Evolutionary conservation across 2,888 invertebrate species (phyloP), one percentile per base, ranked within the genome.

Genomic region (Cyclophora albipunctata): DNA sequence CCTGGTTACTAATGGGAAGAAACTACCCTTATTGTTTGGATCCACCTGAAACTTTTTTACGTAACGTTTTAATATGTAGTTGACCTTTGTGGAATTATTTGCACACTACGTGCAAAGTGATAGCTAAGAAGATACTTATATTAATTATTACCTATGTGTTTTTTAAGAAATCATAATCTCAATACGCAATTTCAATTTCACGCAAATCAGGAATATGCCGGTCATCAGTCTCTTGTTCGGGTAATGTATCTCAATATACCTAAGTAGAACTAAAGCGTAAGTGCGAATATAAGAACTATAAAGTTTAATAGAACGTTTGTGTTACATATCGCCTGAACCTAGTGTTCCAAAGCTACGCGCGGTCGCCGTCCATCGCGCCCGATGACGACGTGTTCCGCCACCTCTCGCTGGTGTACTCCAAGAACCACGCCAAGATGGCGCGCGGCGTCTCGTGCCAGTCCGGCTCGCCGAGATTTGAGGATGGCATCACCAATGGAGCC

Each of bases 401-500:
- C 75, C 78, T 98, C 56, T 94, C 98, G 4, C 84, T 93, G 60
- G 92, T 93, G 3, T 98, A 97, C 84, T 94, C 97, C 37, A 93
- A 92, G 62, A 95, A 95, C 76, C 97, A 98, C 80, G 93, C 93
- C 40, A 95, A 94, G 73, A 98, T 98, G 97, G 93, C 95, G 51
- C 91, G 93, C 40, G 96, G 96, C 4, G 92, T 94, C 3, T 93
- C 95, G 3, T 96, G 96, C 83, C 94, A 94, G 71, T 90, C 93
- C 5, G 93, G 94, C 5, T 84, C 84, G 42, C 93, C 92, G 4
- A 91, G 93, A 45, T 97, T 97, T 78, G 92, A 93, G 69, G 92
- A 96, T 76, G 98, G 98, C 5, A 97, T 97, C 62, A 97, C 97
- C 2, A 98, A 98, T 71, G 98, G 98, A 3, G 98, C 98, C 0